phyloP scores from a whole-genome alignment of 2,888 invertebrate species.

The Watsonalla cultraria region DNA sequence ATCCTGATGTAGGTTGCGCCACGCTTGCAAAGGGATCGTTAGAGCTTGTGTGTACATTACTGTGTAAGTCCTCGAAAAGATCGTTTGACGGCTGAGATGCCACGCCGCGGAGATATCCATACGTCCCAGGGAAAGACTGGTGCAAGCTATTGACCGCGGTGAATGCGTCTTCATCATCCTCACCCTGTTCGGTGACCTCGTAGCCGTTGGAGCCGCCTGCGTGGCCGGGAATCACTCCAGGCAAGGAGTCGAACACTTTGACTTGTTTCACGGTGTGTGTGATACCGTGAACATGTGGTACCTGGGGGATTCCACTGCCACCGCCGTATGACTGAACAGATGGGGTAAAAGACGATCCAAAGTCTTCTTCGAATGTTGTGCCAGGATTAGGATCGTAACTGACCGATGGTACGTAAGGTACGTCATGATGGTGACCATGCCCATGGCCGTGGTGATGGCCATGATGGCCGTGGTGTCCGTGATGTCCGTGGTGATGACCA shows the following conservation, averaged over 20 bases:
- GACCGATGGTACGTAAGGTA: slow-evolving; percentile 26
- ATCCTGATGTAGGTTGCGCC: slow-evolving; percentile 38
- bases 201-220: slow-evolving; percentile 43
- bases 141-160: slow-evolving; percentile 52
- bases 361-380: slow-evolving; percentile 50
- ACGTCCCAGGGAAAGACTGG: slow-evolving; percentile 53
- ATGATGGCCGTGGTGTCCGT: slow-evolving; percentile 18
- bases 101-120: slow-evolving; percentile 46
- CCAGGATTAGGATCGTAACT: slow-evolving; percentile 39
- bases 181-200: slow-evolving; percentile 64
- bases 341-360: slow-evolving; percentile 39
- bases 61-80: slow-evolving; percentile 43
- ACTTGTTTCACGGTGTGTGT: slow-evolving; percentile 65
- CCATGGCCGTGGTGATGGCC: slow-evolving; percentile 21
- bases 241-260: slow-evolving; percentile 61
- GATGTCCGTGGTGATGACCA: slow-evolving; percentile 2
- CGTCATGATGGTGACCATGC: slow-evolving; percentile 35
- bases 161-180: slow-evolving; percentile 54
- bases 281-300: slow-evolving; percentile 39
- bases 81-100: slow-evolving; percentile 41
- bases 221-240: slow-evolving; percentile 42
- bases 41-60: slow-evolving; percentile 31
- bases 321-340: slow-evolving; percentile 37
- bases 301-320: slow-evolving; percentile 26
- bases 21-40: slow-evolving; percentile 45